Base-by-base conservation (phyloP, 2,113 vertebrate species). In the Nesospiza acunhae region DNA sequence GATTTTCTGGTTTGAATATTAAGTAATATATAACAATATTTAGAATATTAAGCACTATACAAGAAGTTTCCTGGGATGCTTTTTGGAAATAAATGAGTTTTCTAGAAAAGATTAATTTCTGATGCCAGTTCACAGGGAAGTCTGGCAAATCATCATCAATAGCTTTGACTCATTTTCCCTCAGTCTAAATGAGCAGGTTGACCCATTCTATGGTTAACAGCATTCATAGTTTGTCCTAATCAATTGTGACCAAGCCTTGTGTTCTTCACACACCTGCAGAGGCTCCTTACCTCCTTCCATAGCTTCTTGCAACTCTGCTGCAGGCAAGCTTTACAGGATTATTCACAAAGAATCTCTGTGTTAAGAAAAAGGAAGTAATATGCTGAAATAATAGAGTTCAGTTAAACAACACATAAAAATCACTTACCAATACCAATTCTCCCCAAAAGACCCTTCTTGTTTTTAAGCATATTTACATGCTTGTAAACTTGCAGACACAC, bases 381-480 rank as follows among this genome's bases (percentile, higher is more conserved):
- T 26, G 17, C 30, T 76, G 46, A 93, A 73, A 84, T 30, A n/a
- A n/a, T 6, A 56, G 28, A 78, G 6, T 39, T 22, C n/a, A 24
- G 3, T 22, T 89, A 58, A 93, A 64, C 2, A 49, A 93, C 13
- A 11, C 12, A 58, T 42, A 66, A 35, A 55, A 58, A 47, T 24
- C 11, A 13, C 11, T 60, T 58, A n/a, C 3, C 20, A 50, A 46
- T 20, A 22, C 7, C 2, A 26, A 31, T 44, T 56, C 5, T 39
- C 21, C 27, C 4, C 6, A 11, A 50, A 75, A 47, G 39, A 6
- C 3, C 2, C 15, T 53, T 19, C 22, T 78, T 3, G 0, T 5
- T 35, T 64, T 39, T 58, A 77, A 78, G 23, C 6, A 4, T 63
- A 67, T 62, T 49, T 70, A 4, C 53, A 14, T 35, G 12, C 26